A percentile compares a stretch with the other conserved stretches of the same genome.
Evolutionary conservation across 2,888 invertebrate species (phyloP).

Genomic region (Chrysolina haemoptera): DNA sequence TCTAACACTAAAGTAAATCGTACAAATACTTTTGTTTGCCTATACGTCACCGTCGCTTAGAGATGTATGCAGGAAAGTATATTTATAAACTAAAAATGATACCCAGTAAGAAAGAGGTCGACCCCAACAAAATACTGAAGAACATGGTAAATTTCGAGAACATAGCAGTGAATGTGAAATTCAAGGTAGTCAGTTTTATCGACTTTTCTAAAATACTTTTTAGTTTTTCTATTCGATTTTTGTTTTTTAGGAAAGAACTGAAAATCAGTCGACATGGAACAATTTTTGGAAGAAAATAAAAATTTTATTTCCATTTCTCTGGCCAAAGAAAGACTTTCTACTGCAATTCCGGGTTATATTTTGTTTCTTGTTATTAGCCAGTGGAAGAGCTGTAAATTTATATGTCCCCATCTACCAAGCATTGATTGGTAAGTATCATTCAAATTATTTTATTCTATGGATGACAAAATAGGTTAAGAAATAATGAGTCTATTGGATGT

Average conservation of each 20-base stretch:
- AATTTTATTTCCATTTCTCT: slow-evolving; percentile 90
- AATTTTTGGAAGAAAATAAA: slow-evolving; percentile 85
- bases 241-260: slow-evolving; percentile 67
- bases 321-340: slow-evolving; percentile 87
- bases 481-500: too few relatives aligned
- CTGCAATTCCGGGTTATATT: slow-evolving; percentile 88
- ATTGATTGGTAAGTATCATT: slow-evolving; percentile 81
- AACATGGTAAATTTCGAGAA: slow-evolving; percentile 58
- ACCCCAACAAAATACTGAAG: slow-evolving; percentile 43
- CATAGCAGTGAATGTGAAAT: slow-evolving; percentile 60
- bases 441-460: background rate
- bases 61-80: slow-evolving; percentile 34
- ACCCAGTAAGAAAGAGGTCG: slow-evolving; percentile 24
- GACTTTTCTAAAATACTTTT: background rate
- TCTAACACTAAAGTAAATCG: background rate
- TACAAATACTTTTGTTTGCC: background rate
- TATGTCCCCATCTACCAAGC: slow-evolving; percentile 95
- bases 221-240: slow-evolving; percentile 13
- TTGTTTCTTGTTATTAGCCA: slow-evolving; percentile 83
- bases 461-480: too few relatives aligned
- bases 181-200: slow-evolving; percentile 48
- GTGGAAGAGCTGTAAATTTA: slow-evolving; percentile 90
- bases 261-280: slow-evolving; percentile 82
- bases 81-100: slow-evolving; percentile 34
- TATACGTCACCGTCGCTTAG: slow-evolving; percentile 19